phyloP scores from a whole-genome alignment of 2,113 vertebrate species.

The Python bivittatus region DNA sequence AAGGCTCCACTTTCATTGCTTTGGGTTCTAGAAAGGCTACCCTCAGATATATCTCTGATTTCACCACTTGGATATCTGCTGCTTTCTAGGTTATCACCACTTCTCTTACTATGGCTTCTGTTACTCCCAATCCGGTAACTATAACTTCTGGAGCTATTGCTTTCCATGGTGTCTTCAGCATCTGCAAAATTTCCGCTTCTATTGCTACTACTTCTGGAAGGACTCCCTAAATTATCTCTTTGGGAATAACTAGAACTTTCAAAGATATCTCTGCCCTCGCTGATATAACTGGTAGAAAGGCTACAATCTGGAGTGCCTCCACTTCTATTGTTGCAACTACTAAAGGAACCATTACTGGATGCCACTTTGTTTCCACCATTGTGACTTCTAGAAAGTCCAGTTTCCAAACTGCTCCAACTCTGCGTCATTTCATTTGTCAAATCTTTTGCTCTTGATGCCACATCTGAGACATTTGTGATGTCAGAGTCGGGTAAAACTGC shows the following conservation, averaged over 20 bases:
- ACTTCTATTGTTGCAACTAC: not conserved
- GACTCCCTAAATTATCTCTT: not conserved
- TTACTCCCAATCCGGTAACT: not conserved
- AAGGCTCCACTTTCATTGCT: not conserved
- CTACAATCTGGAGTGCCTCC: not conserved
- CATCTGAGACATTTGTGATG: slow-evolving; percentile 18
- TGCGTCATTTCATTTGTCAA: not conserved
- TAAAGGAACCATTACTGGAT: not conserved
- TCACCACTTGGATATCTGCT: not conserved
- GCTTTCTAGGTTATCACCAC: accelerated
- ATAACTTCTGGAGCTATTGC: not conserved
- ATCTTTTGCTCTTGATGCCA: slow-evolving; percentile 3
- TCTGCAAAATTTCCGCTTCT: slow-evolving; percentile 10
- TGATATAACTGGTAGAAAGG: not conserved
- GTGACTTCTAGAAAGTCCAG: not conserved
- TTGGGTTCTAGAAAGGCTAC: not conserved
- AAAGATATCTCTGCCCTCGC: not conserved
- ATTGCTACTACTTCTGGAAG: not conserved
- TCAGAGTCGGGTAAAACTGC: slow-evolving; percentile 16
- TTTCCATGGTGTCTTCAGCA: not conserved
- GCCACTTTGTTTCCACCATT: accelerated
- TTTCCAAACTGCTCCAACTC: not conserved
- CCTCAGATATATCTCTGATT: not conserved
- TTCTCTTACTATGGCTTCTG: not conserved
- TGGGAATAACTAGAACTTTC: not conserved